phyloP scores from a whole-genome alignment of 2,888 invertebrate genomes.

The Eilema caniola region DNA sequence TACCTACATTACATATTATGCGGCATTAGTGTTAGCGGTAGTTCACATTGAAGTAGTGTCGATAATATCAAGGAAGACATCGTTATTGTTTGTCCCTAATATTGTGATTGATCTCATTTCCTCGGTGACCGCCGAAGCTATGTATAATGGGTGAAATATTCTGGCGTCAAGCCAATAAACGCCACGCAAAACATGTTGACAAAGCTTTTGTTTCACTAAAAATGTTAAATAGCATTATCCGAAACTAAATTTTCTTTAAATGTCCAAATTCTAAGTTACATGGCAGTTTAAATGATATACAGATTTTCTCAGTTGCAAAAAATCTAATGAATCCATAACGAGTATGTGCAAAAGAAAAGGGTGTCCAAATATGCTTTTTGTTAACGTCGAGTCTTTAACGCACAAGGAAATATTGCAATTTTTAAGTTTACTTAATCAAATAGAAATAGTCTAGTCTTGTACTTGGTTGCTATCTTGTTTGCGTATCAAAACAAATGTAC shows the following conservation, averaged over 20 bases:
- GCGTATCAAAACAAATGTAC: neutral
- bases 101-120: constrained; percentile 75
- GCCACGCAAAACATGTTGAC: constrained; percentile 67
- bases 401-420: too few relatives aligned
- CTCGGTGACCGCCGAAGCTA: constrained; percentile 69
- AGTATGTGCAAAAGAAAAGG: too few relatives aligned
- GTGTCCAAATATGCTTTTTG: neutral
- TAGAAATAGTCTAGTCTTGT: neutral
- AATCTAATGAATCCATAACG: neutral
- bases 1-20: too few relatives aligned
- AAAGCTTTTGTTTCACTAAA: constrained; percentile 62
- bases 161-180: constrained; percentile 73
- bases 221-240: constrained; percentile 54
- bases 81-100: constrained; percentile 48
- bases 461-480: neutral
- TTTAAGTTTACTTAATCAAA: too few relatives aligned
- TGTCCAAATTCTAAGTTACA: constrained; percentile 16
- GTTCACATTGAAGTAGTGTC: neutral
- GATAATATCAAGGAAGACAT: constrained; percentile 37
- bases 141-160: constrained; percentile 74
- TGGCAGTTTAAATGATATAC: constrained; percentile 6
- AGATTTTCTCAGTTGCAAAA: neutral
- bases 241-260: constrained; percentile 31
- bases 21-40: neutral
- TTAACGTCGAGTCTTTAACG: too few relatives aligned